Base-by-base conservation (phyloP, 2,113 vertebrate species). In the Coptodon bakossiorum region DNA sequence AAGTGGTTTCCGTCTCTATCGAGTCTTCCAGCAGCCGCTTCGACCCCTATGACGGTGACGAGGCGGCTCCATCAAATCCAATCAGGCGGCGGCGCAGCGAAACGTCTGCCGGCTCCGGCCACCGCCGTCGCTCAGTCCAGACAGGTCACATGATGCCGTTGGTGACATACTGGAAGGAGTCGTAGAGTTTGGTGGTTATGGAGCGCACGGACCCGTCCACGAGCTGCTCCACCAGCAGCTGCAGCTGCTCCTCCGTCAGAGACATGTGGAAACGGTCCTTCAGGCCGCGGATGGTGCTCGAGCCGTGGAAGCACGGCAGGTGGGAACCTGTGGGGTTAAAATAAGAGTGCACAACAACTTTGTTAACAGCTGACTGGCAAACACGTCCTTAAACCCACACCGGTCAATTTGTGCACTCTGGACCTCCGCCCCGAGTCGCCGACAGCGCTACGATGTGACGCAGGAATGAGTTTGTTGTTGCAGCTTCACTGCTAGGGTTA, bases 181-280 rank as follows among this genome's bases (percentile, higher is more conserved):
- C 98, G 2, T 99, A 99, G 80, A 99, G 97, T n/a, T 98, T 98
- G 95, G 98, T 99, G 97, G 98, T 99, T 95, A 99, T 96, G 19
- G 98, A 99, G 9, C 98, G 94, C 97, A 99, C 97, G 89, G 98
- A 98, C 19, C 97, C 98, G 0, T 99, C 98, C 90, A 99, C 98
- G 96, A 99, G 96, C 97, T 98, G 98, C 89, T 99, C 97, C 82
- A 99, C 95, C 84, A 98, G 96, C 38, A 98, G 81, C 97, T 99
- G 98, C 40, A 99, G 97, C 97, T 99, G 98, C 96, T 99, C 98
- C 96, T 99, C 98, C 0, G 98, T 99, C 97, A 99, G 97, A 89
- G 96, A 97, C 98, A 99, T 98, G 97, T 99, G 98, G 96, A 99
- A 99, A 0, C 98, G 96, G 93, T 99, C 98, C 96, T 99, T 99